These are phyloP conservation scores for Anoplius nigerrimus DNA, from an alignment of 2,888 invertebrate genomes.

Conservation along the genomic window DNA sequence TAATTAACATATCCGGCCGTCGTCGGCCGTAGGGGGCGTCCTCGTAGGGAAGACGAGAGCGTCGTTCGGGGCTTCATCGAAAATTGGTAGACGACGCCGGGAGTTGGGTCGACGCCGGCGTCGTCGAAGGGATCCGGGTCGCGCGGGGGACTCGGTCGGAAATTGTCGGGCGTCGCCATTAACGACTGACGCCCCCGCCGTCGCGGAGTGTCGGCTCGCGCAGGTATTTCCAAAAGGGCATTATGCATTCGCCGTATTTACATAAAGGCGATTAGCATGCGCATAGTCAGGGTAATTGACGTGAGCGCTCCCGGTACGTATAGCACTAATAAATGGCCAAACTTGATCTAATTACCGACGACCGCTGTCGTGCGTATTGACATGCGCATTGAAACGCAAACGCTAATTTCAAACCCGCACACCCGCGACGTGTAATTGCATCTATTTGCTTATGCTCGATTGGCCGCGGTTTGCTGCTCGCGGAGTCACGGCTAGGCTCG, in stretches of 20 bases:
- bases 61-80: too few species aligned
- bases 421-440: conserved; percentile 47
- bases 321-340: conserved; percentile 62
- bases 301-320: conserved; percentile 42
- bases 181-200: conserved; percentile 1
- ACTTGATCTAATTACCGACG: conserved; percentile 67
- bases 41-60: too few species aligned
- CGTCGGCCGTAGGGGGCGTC: too few species aligned
- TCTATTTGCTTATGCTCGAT: conserved; percentile 53
- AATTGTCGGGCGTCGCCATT: neutral
- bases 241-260: conserved; percentile 66
- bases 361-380: conserved; percentile 55
- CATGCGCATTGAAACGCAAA: conserved; percentile 58
- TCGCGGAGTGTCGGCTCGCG: neutral
- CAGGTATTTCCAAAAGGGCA: conserved; percentile 38
- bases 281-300: conserved; percentile 59
- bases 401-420: conserved; percentile 54
- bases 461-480: conserved; percentile 24
- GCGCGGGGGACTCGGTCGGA: too few species aligned
- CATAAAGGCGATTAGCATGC: conserved; percentile 67
- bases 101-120: too few species aligned
- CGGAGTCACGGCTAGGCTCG: neutral
- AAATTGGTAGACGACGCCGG: too few species aligned
- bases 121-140: too few species aligned
- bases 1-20: too few species aligned